Percentiles rank a stretch among this genome's conserved stretches.
These are phyloP conservation scores for Argya squamiceps DNA, from an alignment of 2,797 vertebrate species.

Conservation along the genomic window DNA sequence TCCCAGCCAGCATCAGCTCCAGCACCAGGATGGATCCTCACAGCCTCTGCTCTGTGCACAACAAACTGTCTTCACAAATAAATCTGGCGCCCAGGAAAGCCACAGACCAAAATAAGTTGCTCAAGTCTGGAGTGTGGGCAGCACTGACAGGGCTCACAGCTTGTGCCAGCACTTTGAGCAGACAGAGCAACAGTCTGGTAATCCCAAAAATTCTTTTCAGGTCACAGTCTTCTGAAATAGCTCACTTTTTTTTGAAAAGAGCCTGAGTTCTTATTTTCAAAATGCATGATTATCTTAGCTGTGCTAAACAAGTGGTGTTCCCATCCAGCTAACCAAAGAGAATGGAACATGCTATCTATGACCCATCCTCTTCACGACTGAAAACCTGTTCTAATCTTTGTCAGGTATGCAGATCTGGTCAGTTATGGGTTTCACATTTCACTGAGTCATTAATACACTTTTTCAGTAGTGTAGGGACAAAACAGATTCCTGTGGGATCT, in stretches of 20 bases:
- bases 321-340: not conserved
- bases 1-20: not conserved
- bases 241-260: not conserved
- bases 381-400: not conserved
- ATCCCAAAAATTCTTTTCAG: slow-evolving; percentile 47
- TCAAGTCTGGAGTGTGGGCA: slow-evolving; percentile 27
- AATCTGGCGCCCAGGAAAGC: not conserved
- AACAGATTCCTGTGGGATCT: not conserved
- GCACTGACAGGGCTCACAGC: not conserved
- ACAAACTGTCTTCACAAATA: slow-evolving; percentile 2
- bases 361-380: not conserved
- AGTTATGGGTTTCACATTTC: not conserved
- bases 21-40: not conserved
- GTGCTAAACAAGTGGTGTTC: not conserved
- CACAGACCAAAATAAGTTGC: slow-evolving; percentile 33
- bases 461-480: not conserved
- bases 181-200: slow-evolving; percentile 38
- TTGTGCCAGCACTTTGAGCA: not conserved
- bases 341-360: not conserved
- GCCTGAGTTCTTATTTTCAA: not conserved
- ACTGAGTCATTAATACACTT: not conserved
- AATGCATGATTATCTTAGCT: not conserved
- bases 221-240: not conserved
- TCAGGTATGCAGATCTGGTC: not conserved
- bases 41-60: slow-evolving; percentile 17